phyloP scores from a whole-genome alignment of 2,113 vertebrate genomes.

The Phalacrocorax carbo region DNA sequence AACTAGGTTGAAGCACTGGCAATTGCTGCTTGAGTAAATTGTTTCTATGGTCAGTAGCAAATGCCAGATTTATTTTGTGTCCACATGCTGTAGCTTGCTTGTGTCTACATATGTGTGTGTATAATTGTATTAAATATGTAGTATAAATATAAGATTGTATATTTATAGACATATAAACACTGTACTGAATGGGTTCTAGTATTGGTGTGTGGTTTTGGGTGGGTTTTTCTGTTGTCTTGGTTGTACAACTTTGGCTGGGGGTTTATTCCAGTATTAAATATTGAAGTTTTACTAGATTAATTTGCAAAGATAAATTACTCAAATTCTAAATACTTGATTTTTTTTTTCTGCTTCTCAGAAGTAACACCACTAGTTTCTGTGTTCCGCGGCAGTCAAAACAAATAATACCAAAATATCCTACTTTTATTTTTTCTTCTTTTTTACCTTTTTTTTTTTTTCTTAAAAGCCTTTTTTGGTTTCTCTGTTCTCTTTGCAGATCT shows the following conservation, averaged over 20 bases:
- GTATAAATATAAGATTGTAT: background rate
- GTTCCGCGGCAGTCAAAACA: background rate
- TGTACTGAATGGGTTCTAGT: background rate
- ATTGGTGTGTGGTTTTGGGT: background rate
- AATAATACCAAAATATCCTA: background rate
- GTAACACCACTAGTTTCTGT: background rate
- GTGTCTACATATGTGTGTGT: background rate
- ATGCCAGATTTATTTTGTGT: background rate
- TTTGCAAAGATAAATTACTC: background rate
- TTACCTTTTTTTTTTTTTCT: background rate
- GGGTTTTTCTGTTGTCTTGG: background rate
- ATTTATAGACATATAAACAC: background rate
- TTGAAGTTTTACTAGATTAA: background rate
- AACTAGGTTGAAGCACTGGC: background rate
- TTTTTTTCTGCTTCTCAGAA: background rate
- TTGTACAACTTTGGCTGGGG: rapidly evolving
- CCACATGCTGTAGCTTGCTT: background rate
- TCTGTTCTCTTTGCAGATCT: slow-evolving; percentile 78
- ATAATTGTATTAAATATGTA: background rate
- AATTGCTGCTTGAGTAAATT: background rate
- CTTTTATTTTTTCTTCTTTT: background rate
- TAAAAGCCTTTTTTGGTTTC: background rate
- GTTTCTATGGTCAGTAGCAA: background rate
- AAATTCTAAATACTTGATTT: background rate
- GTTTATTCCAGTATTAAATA: background rate